Base-by-base conservation (phyloP, 1,140 invertebrate species). In the Plectrocnemia conspersa region DNA sequence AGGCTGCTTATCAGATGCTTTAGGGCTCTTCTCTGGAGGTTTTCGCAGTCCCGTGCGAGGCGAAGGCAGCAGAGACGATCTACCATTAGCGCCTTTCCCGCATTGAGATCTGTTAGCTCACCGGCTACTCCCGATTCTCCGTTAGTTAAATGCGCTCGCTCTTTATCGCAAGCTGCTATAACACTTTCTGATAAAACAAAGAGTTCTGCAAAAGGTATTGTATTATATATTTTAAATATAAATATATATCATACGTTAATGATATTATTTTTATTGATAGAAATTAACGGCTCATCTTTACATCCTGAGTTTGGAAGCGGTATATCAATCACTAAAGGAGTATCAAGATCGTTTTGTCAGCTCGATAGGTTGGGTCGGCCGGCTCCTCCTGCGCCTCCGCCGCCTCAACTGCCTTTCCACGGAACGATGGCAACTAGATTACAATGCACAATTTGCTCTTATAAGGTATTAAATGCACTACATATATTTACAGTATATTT, bases 381-480 rank as follows among this genome's bases (percentile, higher is more conserved):
- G 15, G 58, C 64, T 3, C 62, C 63, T 1, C 59, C 65, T 9
- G 58, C 69, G 1, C 66, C 66, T 5, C 64, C 69, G 4, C 63
- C 68, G 7, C 69, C 71, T 18, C 59, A 65, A 53, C 68, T 68
- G 16, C 72, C 72, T 56, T 71, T 71, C 52, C 66, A 70, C 59
- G 91, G 90, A 7, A 82, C 89, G n/a, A 76, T 92, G 48, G 89
- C 89, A 55, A 89, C 86, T 63, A 86, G 92, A 66, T 78, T 92
- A 27, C 79, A 85, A 54, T 94, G 91, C 68, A 85, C 83, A 19
- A 79, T 81, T 22, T 93, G 91, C 73, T 81, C 81, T 13, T 82
- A 81, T 68, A 90, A 89, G 77, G 85, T 88, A 49, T 46, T 38
- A 6, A 18, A 6, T 6, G n/a, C 4, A 15, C 19, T 7, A 18